Base-by-base conservation (phyloP, 2,888 invertebrate species). In the Allacma fusca region DNA sequence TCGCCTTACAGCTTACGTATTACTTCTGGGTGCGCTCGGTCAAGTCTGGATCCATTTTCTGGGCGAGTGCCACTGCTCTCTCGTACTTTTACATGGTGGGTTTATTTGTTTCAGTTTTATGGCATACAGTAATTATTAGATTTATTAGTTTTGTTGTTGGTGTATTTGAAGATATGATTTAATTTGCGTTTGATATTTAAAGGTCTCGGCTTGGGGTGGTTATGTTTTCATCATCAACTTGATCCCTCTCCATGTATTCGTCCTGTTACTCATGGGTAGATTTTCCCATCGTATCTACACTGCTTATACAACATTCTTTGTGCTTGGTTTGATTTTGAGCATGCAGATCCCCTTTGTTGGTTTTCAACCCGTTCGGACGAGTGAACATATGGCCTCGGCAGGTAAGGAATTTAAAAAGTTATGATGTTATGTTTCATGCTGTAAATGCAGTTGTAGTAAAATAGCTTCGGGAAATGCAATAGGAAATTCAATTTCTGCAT, bases 151-250 rank as follows among this genome's bases (percentile, higher is more conserved):
- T n/a, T n/a, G n/a, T n/a, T n/a, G n/a, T n/a, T n/a, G n/a, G n/a
- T n/a, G n/a, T n/a, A n/a, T n/a, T n/a, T n/a, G n/a, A n/a, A n/a
- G n/a, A n/a, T n/a, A n/a, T 40, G 40, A 9, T 9, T 9, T 40
- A 19, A 40, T 69, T 67, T 19, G 43, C 13, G 77, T 78, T 79
- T 76, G 74, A 78, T 86, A 88, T 67, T n/a, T n/a, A n/a, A 86
- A 94, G 94, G 93, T 98, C 1, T 98, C 98, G 80, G 98, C 98
- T 83, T 99, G 99, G 99, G 99, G 99, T 84, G 99, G 99, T 81
- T 99, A 99, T 86, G 98, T 99, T 59, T 99, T 98, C 87, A 99
- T 99, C 85, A 99, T 98, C 86, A 99, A 99, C 88, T 89, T 99
- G 86, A 98, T 99, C 83, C 99, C 99, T 0, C 90, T 99, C 16